Base-by-base conservation (phyloP, 2,113 vertebrate species). In the Campylomormyrus numenius region DNA sequence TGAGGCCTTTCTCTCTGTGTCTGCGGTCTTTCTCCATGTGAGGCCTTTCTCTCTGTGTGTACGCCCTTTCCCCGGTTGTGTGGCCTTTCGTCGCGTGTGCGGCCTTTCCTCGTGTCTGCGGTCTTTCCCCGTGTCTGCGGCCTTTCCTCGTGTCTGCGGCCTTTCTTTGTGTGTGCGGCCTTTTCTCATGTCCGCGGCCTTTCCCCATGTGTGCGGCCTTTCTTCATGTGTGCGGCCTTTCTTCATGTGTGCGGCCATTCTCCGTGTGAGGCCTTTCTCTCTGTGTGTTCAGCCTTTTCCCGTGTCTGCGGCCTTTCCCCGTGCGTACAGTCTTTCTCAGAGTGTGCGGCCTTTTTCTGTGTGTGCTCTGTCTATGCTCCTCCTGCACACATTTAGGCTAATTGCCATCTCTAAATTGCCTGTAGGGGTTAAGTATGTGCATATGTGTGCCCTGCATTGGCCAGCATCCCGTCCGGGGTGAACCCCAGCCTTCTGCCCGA, bases 11-110 rank as follows among this genome's bases (percentile, higher is more conserved):
- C 21, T 0, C 0, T 0, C 1, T 35, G 35, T 49, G 48, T 49
- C 1, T 10, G 9, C 1, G 48, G 48, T 1, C 48, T 49, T 49
- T 35, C 35, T 0, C 35, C 45, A 0, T 53, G 17, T 53, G 15
- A 1, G 17, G 52, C 17, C 52, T 56, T 3, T 45, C 42, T 0
- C 2, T 0, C 0, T 0, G 1, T 39, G 35, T 39, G 0, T 39
- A 1, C 35, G 35, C 1, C 35, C 35, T 39, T 39, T 39, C 35
- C 35, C n/a, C n/a, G n/a, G n/a, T n/a, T n/a, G n/a, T n/a, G n/a
- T n/a, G 52, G 52, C 4, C 52, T 19, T 53, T 19, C 4, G 0
- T 31, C 31, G 31, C n/a, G 56, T 58, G 0, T 62, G 24, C 0
- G 6, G 21, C 2, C 21, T 24, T 62, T 62, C 21, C 2, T 6